These are phyloP conservation scores for Halcyon smyrnensis DNA, from an alignment of 2,797 vertebrate species.

Conservation along the genomic window DNA sequence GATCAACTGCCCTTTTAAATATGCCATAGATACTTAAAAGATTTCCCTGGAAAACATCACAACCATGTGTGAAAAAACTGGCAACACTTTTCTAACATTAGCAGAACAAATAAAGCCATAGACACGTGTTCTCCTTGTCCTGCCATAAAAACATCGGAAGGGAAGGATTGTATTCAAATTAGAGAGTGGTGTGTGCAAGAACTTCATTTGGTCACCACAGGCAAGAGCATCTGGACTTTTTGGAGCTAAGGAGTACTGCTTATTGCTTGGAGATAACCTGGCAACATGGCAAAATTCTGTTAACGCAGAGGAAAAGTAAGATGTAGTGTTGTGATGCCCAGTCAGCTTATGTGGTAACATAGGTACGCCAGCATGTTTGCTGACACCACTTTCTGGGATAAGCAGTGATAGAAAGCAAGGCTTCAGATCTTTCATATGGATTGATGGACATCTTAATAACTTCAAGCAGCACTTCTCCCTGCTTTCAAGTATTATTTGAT, in stretches of 20 bases:
- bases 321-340: rapidly evolving
- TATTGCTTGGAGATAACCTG: not conserved
- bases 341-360: not conserved
- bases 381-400: not conserved
- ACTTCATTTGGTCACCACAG: not conserved
- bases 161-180: not conserved
- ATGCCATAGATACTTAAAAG: not conserved
- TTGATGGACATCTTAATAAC: not conserved
- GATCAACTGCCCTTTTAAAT: not conserved
- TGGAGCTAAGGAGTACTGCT: not conserved
- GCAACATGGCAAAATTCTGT: not conserved
- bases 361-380: rapidly evolving
- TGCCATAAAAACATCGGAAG: not conserved
- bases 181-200: not conserved
- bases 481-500: not conserved
- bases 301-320: not conserved
- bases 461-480: not conserved
- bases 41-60: not conserved
- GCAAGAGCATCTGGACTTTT: not conserved
- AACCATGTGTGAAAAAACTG: not conserved
- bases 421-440: not conserved
- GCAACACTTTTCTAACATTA: not conserved
- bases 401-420: not conserved
- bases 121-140: not conserved
- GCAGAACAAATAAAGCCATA: not conserved